Percentiles rank a stretch among this genome's conserved stretches.
Evolutionary conservation across 2,888 invertebrate genomes (phyloP).

Genomic region (Eueremaeus valkanovi): DNA sequence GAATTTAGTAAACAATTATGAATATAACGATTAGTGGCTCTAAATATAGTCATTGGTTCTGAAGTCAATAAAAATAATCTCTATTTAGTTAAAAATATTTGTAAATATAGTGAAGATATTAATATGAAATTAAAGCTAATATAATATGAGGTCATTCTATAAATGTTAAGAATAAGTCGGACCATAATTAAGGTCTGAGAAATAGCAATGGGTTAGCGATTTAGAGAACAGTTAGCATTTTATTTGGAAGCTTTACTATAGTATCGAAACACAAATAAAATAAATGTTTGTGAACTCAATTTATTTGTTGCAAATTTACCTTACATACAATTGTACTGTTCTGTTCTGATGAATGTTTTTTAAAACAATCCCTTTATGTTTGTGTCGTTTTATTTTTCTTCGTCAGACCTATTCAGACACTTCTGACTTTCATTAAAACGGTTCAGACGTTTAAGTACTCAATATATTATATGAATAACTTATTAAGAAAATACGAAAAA

Average conservation of each 20-base stretch:
- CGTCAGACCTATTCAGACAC: background rate
- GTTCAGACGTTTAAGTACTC: too few relatives aligned
- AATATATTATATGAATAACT: too few relatives aligned
- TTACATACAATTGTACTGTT: background rate
- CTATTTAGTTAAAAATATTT: too few relatives aligned
- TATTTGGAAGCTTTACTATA: background rate
- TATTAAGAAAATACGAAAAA: too few relatives aligned
- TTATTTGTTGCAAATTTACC: background rate
- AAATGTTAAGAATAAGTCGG: background rate
- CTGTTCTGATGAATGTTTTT: background rate
- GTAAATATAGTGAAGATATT: too few relatives aligned
- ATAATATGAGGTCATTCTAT: background rate
- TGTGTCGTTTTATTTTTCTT: background rate
- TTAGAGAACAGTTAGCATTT: background rate
- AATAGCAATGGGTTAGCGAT: background rate
- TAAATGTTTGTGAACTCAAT: slow-evolving; percentile 3
- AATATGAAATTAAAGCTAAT: too few relatives aligned
- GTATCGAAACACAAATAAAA: background rate
- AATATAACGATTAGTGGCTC: too few relatives aligned
- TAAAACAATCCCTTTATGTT: background rate
- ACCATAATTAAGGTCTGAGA: slow-evolving; percentile 1
- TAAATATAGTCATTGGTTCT: too few relatives aligned
- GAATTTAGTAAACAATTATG: too few relatives aligned
- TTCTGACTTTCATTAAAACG: background rate
- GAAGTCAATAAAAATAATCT: too few relatives aligned